phyloP scores from a whole-genome alignment of 2,113 vertebrate genomes.

The Sturnira hondurensis region DNA sequence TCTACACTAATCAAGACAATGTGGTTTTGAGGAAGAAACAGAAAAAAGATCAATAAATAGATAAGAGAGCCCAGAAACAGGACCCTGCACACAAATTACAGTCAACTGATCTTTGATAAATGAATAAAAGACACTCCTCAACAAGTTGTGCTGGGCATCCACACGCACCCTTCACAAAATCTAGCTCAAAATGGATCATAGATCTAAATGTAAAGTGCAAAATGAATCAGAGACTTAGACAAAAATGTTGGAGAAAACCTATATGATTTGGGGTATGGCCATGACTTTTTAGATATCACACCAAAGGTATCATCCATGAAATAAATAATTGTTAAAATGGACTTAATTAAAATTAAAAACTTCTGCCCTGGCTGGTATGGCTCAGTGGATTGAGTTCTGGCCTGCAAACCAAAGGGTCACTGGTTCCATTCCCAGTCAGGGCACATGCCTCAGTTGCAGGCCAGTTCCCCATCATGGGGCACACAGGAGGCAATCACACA shows the following conservation, averaged over 20 bases:
- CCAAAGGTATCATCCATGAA: background rate
- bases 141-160: background rate
- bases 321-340: background rate
- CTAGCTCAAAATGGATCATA: background rate
- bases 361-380: background rate
- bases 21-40: background rate
- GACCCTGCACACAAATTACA: background rate
- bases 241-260: background rate
- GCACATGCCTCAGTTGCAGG: no score
- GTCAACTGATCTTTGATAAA: background rate
- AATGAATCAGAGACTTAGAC: background rate
- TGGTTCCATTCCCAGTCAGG: no score
- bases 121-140: background rate
- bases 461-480: no score
- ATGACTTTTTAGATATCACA: background rate
- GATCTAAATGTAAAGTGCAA: background rate
- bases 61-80: background rate
- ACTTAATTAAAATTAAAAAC: background rate
- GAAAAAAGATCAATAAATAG: background rate
- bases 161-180: background rate
- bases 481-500: no score
- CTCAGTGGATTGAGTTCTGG: no score
- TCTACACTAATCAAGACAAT: background rate
- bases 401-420: no score
- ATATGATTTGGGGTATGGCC: background rate